A percentile compares a stretch with the other conserved stretches of the same genome.
Evolutionary conservation across 2,888 invertebrate species (phyloP).

Genomic region (Phortica okadai): DNA sequence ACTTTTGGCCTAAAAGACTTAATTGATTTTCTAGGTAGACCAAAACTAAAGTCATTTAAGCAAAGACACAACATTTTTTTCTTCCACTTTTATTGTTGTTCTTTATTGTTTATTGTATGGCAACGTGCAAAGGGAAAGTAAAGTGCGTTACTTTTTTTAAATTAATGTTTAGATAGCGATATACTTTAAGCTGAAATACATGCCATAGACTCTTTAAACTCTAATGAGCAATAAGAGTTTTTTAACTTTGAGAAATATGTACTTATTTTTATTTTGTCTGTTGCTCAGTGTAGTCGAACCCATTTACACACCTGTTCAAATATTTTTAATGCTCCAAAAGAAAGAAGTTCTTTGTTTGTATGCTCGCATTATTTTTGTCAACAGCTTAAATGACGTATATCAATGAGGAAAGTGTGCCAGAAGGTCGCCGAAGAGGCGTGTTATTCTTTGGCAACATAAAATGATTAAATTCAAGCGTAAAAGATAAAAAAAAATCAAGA

Average conservation of each 20-base stretch:
- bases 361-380: not conserved
- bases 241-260: too few relatives aligned
- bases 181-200: too few relatives aligned
- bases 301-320: constrained; percentile 6
- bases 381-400: not conserved
- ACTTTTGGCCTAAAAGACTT: not conserved
- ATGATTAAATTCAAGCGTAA: not conserved
- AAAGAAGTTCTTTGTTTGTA: not conserved
- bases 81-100: not conserved
- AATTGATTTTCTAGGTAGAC: constrained; percentile 8
- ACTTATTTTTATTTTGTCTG: not conserved
- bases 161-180: not conserved
- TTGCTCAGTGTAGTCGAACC: not conserved
- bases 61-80: not conserved
- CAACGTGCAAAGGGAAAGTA: not conserved
- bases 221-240: not conserved
- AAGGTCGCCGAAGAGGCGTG: not conserved
- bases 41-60: constrained; percentile 1
- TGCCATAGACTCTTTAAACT: too few relatives aligned
- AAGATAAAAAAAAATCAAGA: not conserved
- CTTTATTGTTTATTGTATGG: not conserved
- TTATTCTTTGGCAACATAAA: too few relatives aligned
- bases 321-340: not conserved
- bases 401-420: not conserved
- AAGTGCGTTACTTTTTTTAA: not conserved